These are phyloP conservation scores for Monochamus saltuarius DNA, from an alignment of 1,140 invertebrate species.

Conservation along the genomic window DNA sequence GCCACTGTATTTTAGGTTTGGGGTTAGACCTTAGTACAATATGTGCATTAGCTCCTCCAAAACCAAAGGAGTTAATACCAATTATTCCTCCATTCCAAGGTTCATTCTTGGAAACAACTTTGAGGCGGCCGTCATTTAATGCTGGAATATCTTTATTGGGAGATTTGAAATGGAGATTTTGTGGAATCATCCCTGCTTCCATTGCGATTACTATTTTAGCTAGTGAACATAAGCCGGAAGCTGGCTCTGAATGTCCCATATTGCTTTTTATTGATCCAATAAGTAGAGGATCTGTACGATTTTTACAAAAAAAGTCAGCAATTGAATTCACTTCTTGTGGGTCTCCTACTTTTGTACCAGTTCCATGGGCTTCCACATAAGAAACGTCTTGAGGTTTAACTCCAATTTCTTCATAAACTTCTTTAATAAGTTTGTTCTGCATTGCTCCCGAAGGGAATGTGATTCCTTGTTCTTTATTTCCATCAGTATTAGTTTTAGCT, in stretches of 20 bases:
- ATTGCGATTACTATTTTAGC: slow-evolving; percentile 91
- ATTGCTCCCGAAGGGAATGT: slow-evolving; percentile 86
- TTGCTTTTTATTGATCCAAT: slow-evolving; percentile 97
- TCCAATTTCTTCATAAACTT: slow-evolving; percentile 79
- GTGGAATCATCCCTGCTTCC: slow-evolving; percentile 82
- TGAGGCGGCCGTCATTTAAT: slow-evolving; percentile 79
- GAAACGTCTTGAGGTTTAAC: slow-evolving; percentile 78
- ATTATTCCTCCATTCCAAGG: slow-evolving; percentile 83
- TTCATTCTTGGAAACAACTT: slow-evolving; percentile 79
- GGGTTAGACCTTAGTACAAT: slow-evolving; percentile 79
- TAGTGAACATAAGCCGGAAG: slow-evolving; percentile 86
- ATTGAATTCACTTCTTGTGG: slow-evolving; percentile 95
- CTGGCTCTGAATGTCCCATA: slow-evolving; percentile 96
- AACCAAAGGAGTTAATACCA: slow-evolving; percentile 94
- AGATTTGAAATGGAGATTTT: slow-evolving; percentile 83
- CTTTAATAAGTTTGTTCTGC: slow-evolving; percentile 83
- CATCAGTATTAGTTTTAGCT: slow-evolving; percentile 87
- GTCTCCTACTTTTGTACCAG: slow-evolving; percentile 92
- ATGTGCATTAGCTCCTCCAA: slow-evolving; percentile 96
- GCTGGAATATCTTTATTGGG: slow-evolving; percentile 90
- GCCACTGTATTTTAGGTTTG: slow-evolving; percentile 64
- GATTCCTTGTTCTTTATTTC: slow-evolving; percentile 84
- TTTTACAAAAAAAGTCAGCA: slow-evolving; percentile 86
- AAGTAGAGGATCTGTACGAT: slow-evolving; percentile 74
- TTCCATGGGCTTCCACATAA: slow-evolving; percentile 96